A percentile compares a stretch with the other conserved stretches of the same genome.
phyloP scores from a whole-genome alignment of 2,888 invertebrate species.

The Nasonovia ribisnigri region DNA sequence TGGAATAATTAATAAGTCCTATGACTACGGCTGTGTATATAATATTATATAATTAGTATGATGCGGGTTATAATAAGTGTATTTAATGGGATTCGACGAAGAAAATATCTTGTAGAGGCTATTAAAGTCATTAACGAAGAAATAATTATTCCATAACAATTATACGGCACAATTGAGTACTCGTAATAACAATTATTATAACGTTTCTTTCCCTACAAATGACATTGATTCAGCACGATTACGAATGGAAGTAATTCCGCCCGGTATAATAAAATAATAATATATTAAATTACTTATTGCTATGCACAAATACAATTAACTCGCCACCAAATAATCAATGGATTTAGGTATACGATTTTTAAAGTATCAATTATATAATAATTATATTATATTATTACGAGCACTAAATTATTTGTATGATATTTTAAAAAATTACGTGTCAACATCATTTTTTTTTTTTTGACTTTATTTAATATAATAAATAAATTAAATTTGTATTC shows the following conservation, averaged over 20 bases:
- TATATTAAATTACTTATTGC: not conserved
- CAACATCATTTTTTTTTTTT: not conserved
- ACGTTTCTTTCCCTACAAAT: not conserved
- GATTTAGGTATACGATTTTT: not conserved
- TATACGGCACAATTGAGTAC: not conserved
- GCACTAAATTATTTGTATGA: not conserved
- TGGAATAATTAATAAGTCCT: not conserved
- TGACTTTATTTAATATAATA: too few species aligned
- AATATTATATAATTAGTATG: not conserved
- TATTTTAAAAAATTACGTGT: not conserved
- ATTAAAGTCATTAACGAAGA: not conserved
- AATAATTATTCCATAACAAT: conserved; percentile 16
- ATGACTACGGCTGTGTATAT: not conserved
- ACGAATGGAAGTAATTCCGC: not conserved
- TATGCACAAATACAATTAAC: not conserved
- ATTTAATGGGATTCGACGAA: not conserved
- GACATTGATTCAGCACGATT: not conserved
- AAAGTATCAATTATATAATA: not conserved
- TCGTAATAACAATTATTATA: not conserved
- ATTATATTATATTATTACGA: not conserved
- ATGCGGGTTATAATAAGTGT: not conserved
- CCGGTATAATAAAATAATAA: not conserved
- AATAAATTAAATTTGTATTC: not conserved
- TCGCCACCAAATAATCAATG: not conserved
- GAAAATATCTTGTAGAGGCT: not conserved